Evolutionary conservation across 2,113 vertebrate species (phyloP).

Genomic region (Phylloscopus whistleri): DNA sequence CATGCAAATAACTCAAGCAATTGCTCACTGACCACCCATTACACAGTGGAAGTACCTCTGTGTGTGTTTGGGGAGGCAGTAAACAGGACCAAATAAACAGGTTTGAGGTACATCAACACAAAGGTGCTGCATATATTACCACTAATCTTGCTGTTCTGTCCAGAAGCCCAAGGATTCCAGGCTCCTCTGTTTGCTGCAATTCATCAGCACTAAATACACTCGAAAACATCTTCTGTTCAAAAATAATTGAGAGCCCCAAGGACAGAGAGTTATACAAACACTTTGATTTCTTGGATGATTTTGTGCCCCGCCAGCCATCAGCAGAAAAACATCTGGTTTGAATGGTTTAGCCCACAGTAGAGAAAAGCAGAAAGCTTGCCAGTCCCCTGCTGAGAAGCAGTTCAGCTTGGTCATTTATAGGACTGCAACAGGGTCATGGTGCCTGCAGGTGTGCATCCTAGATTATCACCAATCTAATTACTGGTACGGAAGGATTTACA

Average conservation of each 20-base stretch:
- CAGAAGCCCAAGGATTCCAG: neutral
- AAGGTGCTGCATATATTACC: neutral
- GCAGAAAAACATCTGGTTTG: slow-evolving; percentile 18
- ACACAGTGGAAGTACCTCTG: neutral
- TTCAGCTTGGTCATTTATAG: slow-evolving; percentile 2
- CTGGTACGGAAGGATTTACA: neutral
- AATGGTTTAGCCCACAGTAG: neutral
- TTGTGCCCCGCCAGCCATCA: neutral
- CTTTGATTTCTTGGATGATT: neutral
- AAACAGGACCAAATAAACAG: neutral
- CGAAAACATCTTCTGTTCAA: slow-evolving; percentile 15
- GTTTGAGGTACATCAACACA: neutral
- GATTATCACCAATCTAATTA: neutral
- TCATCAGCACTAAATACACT: neutral
- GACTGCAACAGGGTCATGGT: neutral
- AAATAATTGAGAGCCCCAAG: slow-evolving; percentile 20
- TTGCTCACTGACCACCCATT: neutral
- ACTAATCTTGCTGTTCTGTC: neutral
- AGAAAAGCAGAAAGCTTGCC: neutral
- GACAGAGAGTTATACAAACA: slow-evolving; percentile 20
- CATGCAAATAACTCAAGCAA: neutral
- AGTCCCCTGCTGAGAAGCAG: neutral
- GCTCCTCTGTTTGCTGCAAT: neutral
- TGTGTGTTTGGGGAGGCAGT: neutral
- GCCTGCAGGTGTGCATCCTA: slow-evolving; percentile 26